Conservation (phyloP, 2,797 vertebrate genomes). For the Danionella dracula region DNA sequence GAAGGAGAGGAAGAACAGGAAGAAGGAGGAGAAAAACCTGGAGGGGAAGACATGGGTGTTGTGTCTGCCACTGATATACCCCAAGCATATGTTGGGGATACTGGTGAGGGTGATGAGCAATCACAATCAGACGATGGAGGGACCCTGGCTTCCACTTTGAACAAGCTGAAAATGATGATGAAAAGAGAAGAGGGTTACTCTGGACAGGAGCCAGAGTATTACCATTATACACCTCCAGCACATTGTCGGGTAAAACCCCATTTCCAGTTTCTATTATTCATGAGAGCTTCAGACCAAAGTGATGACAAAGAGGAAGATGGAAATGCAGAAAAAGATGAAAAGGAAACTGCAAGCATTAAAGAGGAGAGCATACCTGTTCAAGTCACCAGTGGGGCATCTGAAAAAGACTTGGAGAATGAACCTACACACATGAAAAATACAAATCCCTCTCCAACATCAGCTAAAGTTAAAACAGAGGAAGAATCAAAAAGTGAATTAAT, state of each 20-base stretch:
- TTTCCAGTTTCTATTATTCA: constrained; percentile 95
- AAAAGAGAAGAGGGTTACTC: constrained; percentile 84
- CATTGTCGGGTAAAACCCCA: constrained; percentile 96
- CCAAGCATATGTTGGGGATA: constrained; percentile 40
- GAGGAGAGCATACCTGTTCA: constrained; percentile 39
- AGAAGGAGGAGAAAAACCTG: constrained; percentile 70
- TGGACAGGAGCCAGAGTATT: constrained; percentile 88
- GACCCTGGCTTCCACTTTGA: constrained; percentile 83
- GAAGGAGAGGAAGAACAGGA: constrained; percentile 77
- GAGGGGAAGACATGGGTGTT: constrained; percentile 53
- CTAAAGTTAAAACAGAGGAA: constrained; percentile 59
- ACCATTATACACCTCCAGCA: constrained; percentile 93
- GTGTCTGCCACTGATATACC: constrained; percentile 58
- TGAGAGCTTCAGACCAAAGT: constrained; percentile 89
- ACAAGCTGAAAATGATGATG: constrained; percentile 95
- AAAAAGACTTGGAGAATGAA: constrained; percentile 44
- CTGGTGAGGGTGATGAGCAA: constrained; percentile 43
- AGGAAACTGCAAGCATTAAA: constrained; percentile 20
- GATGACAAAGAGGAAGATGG: constrained; percentile 56
- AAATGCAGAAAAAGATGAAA: constrained; percentile 50
- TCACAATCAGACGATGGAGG: constrained; percentile 66
- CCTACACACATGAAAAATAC: constrained; percentile 28
- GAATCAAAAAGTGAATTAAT: constrained; percentile 25
- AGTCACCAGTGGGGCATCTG: constrained; percentile 43
- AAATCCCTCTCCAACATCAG: constrained; percentile 51